Percentiles rank a stretch among this genome's conserved stretches.
phyloP scores from a whole-genome alignment of 2,113 vertebrate genomes.

The Hassar affinis region DNA sequence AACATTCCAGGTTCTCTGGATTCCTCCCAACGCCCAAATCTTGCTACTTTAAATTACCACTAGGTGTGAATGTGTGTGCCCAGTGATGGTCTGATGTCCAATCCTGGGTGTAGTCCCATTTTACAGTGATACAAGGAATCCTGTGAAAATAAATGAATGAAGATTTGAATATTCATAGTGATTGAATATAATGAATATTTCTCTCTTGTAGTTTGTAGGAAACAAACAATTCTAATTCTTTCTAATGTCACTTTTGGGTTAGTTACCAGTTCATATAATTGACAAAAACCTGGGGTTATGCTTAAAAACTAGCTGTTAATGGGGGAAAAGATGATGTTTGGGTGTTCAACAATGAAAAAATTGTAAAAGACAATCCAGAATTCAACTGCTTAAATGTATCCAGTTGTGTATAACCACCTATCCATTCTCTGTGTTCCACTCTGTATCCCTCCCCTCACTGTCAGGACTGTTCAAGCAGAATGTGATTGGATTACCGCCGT shows the following conservation, averaged over 20 bases:
- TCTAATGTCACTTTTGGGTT: neutral
- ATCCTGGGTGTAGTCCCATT: neutral
- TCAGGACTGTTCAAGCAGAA: conserved; percentile 61
- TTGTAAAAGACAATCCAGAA: neutral
- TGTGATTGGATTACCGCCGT: conserved; percentile 57
- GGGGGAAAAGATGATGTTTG: neutral
- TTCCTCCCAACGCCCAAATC: neutral
- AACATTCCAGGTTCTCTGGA: neutral
- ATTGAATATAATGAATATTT: neutral
- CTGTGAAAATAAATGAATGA: too few relatives aligned
- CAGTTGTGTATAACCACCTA: neutral
- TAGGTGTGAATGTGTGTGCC: neutral
- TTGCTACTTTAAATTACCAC: neutral
- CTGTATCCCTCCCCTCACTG: neutral
- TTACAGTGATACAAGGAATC: neutral
- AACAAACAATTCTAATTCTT: neutral
- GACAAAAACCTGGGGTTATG: neutral
- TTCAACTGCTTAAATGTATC: neutral
- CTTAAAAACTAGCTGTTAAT: neutral
- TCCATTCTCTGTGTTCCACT: conserved; percentile 8
- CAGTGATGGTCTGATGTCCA: neutral
- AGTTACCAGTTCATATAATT: neutral
- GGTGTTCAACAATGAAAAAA: neutral
- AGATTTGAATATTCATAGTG: too few relatives aligned
- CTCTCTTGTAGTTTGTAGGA: neutral